Evolutionary conservation across 2,888 invertebrate genomes (phyloP).

Genomic region (Lasioglossum marginatum): DNA sequence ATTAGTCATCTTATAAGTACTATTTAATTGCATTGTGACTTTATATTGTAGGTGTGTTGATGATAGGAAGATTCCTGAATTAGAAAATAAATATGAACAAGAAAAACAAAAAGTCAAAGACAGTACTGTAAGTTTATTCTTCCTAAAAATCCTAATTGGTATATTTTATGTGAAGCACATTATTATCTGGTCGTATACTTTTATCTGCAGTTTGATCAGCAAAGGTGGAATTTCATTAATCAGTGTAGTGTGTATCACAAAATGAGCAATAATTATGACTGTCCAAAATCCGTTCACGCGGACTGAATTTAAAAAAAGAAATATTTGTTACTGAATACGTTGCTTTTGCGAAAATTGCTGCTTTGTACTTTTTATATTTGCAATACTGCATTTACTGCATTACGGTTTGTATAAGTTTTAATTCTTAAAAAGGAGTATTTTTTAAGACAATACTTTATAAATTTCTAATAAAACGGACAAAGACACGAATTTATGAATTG

Average conservation of each 20-base stretch:
- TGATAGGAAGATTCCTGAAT: constrained; percentile 15
- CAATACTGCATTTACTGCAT: constrained; percentile 21
- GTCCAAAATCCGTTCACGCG: background rate
- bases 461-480: constrained; percentile 7
- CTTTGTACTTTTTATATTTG: constrained; percentile 43
- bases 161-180: background rate
- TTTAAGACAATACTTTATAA: constrained; percentile 6
- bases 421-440: background rate
- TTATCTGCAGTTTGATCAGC: constrained; percentile 69
- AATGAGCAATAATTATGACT: constrained; percentile 60
- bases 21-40: background rate
- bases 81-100: constrained; percentile 28
- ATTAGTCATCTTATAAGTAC: background rate
- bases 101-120: constrained; percentile 40
- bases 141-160: background rate
- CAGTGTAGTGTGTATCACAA: constrained; percentile 72
- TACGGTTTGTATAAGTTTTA: constrained; percentile 30
- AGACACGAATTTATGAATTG: background rate
- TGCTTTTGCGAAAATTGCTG: constrained; percentile 15
- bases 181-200: constrained; percentile 1
- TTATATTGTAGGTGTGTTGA: constrained; percentile 22
- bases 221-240: constrained; percentile 71
- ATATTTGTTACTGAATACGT: background rate
- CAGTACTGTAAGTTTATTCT: constrained; percentile 40
- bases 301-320: constrained; percentile 19